A percentile compares a stretch with the other conserved stretches of the same genome.
Evolutionary conservation across 2,797 vertebrate species (phyloP).

Genomic region (Sebastolobus alascanus): DNA sequence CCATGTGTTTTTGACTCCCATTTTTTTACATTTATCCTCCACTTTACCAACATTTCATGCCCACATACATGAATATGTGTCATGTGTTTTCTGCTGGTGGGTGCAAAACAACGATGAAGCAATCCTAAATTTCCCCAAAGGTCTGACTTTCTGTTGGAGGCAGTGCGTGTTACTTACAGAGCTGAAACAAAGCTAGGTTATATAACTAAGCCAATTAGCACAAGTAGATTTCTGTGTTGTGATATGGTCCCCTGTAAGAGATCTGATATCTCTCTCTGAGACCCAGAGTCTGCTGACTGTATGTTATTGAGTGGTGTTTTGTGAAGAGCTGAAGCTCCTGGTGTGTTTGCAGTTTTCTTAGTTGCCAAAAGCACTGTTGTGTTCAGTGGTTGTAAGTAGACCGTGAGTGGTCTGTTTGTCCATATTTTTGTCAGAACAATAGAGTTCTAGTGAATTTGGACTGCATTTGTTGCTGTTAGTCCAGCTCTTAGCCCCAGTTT

Average conservation of each 20-base stretch:
- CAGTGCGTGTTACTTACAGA: slow-evolving; percentile 2
- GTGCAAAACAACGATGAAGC: slow-evolving; percentile 1
- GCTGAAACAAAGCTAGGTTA: slow-evolving; percentile 18
- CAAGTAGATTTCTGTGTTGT: slow-evolving; percentile 8
- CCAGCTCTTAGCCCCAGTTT: neutral
- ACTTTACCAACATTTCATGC: slow-evolving; percentile 47
- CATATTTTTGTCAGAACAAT: slow-evolving; percentile 5
- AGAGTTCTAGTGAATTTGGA: neutral
- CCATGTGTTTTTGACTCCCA: neutral
- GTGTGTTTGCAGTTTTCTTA: too few relatives aligned
- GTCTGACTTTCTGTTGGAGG: slow-evolving; percentile 29
- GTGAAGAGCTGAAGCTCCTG: slow-evolving; percentile 15
- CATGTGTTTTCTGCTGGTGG: slow-evolving; percentile 55
- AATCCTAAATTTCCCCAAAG: slow-evolving; percentile 19
- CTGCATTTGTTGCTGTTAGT: neutral
- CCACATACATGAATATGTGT: slow-evolving; percentile 25
- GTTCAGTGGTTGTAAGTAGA: slow-evolving; percentile 1
- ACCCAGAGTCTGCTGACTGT: slow-evolving; percentile 40
- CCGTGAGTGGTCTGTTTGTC: slow-evolving; percentile 6
- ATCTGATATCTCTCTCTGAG: slow-evolving; percentile 23
- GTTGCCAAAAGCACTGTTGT: slow-evolving; percentile 9
- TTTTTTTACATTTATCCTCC: slow-evolving; percentile 29
- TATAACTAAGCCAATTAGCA: slow-evolving; percentile 27
- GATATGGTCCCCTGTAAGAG: slow-evolving; percentile 19
- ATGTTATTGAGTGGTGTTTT: slow-evolving; percentile 35